These are phyloP conservation scores for Merodon equestris DNA, from an alignment of 2,888 invertebrate species.

Conservation along the genomic window DNA sequence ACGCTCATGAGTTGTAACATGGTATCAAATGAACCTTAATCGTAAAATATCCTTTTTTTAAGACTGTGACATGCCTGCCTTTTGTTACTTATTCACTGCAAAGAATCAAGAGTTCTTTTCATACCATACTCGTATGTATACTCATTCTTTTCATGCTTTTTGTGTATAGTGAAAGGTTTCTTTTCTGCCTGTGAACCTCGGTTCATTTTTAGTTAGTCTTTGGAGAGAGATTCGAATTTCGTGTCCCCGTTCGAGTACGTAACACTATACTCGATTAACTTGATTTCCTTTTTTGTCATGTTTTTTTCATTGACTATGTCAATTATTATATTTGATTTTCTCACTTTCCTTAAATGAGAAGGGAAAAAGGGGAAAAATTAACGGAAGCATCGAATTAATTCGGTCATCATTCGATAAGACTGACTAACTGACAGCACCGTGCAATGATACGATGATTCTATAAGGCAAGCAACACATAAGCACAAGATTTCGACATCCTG, in stretches of 20 bases:
- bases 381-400: constrained; percentile 54
- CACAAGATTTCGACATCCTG: constrained; percentile 9
- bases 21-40: constrained; percentile 60
- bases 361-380: constrained; percentile 37
- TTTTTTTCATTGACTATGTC: constrained; percentile 17
- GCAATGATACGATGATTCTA: neutral
- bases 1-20: constrained; percentile 46
- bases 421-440: constrained; percentile 23
- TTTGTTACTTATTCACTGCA: constrained; percentile 61
- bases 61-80: constrained; percentile 50
- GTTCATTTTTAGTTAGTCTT: constrained; percentile 30
- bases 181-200: constrained; percentile 35
- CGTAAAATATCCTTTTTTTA: constrained; percentile 56
- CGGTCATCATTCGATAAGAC: constrained; percentile 43
- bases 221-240: constrained; percentile 17
- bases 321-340: constrained; percentile 51
- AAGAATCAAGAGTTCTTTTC: constrained; percentile 58
- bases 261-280: constrained; percentile 34
- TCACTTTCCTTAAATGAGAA: neutral
- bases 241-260: constrained; percentile 1
- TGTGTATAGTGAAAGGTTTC: constrained; percentile 47
- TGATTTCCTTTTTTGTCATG: neutral
- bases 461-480: neutral
- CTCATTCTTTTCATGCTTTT: constrained; percentile 14
- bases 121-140: constrained; percentile 31